These are phyloP conservation scores for Melieria crassipennis DNA, from an alignment of 2,888 invertebrate genomes.

Conservation along the genomic window DNA sequence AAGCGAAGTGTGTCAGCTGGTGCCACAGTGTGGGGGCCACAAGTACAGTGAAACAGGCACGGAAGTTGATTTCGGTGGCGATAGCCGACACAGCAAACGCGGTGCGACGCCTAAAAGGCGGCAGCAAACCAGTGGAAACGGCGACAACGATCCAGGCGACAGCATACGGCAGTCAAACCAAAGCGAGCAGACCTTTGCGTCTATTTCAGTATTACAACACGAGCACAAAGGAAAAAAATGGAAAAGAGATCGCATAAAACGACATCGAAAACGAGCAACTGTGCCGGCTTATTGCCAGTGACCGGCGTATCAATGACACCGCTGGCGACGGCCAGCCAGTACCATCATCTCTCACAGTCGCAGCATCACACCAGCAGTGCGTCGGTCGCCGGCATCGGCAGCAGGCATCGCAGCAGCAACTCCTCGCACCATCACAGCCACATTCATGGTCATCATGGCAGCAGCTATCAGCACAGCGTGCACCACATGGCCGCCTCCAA, in stretches of 20 bases:
- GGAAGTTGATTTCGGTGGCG: too few species aligned
- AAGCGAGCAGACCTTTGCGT: too few species aligned
- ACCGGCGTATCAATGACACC: conserved; percentile 5
- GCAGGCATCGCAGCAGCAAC: conserved; percentile 23
- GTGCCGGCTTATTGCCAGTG: background rate
- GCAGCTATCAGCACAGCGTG: conserved; percentile 22
- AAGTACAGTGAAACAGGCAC: too few species aligned
- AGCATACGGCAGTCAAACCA: too few species aligned
- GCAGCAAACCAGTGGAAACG: background rate
- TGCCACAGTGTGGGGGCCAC: too few species aligned
- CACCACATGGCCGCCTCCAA: conserved; percentile 18
- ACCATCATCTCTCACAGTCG: background rate
- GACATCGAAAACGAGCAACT: conserved; percentile 4
- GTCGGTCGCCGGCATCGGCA: conserved; percentile 6
- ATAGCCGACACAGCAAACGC: too few species aligned
- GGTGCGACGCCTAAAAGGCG: background rate
- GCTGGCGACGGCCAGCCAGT: background rate
- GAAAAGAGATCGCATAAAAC: conserved; percentile 36
- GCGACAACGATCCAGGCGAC: too few species aligned
- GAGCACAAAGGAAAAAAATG: conserved; percentile 29
- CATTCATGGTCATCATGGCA: conserved; percentile 14
- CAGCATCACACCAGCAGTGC: conserved; percentile 4
- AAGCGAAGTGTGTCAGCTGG: too few species aligned
- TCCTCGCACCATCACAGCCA: conserved; percentile 14
- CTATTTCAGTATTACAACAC: background rate